Evolutionary conservation across 2,888 invertebrate genomes (phyloP), one percentile per base, ranked within the genome.

Genomic region (Loripinus fragilis): DNA sequence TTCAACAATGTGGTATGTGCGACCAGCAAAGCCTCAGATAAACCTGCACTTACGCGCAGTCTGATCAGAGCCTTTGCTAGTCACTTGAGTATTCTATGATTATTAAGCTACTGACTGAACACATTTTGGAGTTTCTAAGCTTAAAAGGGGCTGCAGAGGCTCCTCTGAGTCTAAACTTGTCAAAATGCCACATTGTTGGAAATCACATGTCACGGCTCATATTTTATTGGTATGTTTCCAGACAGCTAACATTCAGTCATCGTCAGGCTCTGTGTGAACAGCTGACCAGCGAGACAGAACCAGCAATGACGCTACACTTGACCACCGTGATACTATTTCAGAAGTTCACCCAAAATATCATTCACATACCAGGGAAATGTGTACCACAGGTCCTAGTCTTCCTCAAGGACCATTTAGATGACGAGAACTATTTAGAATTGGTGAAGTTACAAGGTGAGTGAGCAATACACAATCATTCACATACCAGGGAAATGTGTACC

Each of bases 401-500:
- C 92, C 95, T 99, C 71, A 96, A 96, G 85, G 94, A 95, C 30
- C 95, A 96, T 87, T 93, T 98, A 69, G 95, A 95, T 79, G 94
- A 95, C 33, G 96, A 96, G 8, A 95, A 96, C 76, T 95, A 95
- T 91, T 92, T 95, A 0, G 94, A 95, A 74, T 94, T 98, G 0
- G 95, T 95, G 64, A 94, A 95, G 69, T 97, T 96, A 93, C 97
- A 98, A 94, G 97, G 98, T 98, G 94, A 93, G 94, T 91, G n/a
- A 48, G 15, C n/a, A n/a, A n/a, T n/a, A n/a, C n/a, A n/a, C n/a
- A n/a, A 97, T 98, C 95, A 92, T 99, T 35, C 97, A 98, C 93
- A 98, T 98, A 20, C 98, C 98, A 35, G 99, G 99, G 0, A 96
- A 97, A 92, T 98, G 98, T 94, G 97, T 99, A 17, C 96, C 97